A percentile compares a stretch with the other conserved stretches of the same genome.
Conservation (phyloP, 2,797 vertebrate species). For the Limosa lapponica region DNA sequence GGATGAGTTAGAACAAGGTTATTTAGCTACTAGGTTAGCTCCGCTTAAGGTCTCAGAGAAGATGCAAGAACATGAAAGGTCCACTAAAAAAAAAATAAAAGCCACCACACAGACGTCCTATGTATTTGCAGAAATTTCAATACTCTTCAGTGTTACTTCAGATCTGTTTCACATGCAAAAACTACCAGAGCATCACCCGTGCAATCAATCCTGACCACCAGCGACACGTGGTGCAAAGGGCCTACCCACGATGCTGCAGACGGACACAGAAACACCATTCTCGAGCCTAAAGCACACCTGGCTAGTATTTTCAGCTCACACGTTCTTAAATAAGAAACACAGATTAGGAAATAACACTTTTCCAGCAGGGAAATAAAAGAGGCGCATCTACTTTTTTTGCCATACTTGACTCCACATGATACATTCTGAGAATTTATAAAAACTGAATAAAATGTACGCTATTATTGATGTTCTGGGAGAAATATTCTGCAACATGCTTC, state of each 20-base stretch:
- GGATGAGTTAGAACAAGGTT: neutral
- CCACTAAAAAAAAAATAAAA: neutral
- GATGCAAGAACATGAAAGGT: neutral
- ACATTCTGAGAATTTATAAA: neutral
- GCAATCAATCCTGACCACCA: neutral
- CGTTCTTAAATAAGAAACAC: neutral
- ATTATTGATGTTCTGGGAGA: neutral
- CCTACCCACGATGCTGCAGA: rapidly evolving
- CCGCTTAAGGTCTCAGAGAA: neutral
- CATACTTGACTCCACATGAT: neutral
- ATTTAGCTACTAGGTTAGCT: neutral
- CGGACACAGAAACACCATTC: neutral
- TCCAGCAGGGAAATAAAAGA: neutral
- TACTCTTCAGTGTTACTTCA: neutral
- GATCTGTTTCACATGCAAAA: neutral
- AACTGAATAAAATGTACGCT: neutral
- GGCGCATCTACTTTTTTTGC: neutral
- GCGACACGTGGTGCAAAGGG: neutral
- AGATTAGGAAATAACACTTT: neutral
- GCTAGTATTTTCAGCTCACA: neutral
- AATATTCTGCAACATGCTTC: neutral
- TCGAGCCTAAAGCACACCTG: neutral
- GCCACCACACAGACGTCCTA: neutral
- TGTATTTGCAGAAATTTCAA: neutral
- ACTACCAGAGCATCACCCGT: neutral